Evolutionary conservation across 2,797 vertebrate species (phyloP).

Genomic region (Limosa lapponica): DNA sequence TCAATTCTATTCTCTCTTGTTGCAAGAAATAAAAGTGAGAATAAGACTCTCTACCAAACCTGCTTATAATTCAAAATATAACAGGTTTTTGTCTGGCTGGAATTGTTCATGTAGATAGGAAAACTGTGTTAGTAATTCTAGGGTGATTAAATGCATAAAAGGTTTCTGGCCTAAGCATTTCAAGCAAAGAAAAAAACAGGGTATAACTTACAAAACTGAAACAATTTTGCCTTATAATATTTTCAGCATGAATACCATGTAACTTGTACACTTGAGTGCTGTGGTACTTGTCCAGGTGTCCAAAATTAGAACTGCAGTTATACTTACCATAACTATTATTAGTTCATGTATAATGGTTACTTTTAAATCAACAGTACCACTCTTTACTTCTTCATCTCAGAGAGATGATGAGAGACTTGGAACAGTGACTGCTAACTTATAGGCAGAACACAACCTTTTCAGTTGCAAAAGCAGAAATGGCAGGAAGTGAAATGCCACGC

Average conservation of each 20-base stretch:
- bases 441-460: neutral
- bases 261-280: neutral
- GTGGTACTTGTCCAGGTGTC: neutral
- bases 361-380: neutral
- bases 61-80: neutral
- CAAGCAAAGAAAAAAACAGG: neutral
- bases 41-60: neutral
- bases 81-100: neutral
- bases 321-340: neutral
- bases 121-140: neutral
- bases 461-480: neutral
- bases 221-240: neutral
- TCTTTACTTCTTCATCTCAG: neutral
- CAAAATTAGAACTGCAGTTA: neutral
- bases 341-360: neutral
- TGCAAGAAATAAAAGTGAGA: neutral
- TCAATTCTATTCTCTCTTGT: neutral
- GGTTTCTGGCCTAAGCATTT: neutral
- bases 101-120: neutral
- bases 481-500: neutral
- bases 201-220: neutral
- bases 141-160: slow-evolving; percentile 18
- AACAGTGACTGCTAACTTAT: neutral
- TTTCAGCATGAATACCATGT: neutral
- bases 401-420: neutral